Conservation (phyloP, 2,113 vertebrate species). For the Chiloscyllium plagiosum region DNA sequence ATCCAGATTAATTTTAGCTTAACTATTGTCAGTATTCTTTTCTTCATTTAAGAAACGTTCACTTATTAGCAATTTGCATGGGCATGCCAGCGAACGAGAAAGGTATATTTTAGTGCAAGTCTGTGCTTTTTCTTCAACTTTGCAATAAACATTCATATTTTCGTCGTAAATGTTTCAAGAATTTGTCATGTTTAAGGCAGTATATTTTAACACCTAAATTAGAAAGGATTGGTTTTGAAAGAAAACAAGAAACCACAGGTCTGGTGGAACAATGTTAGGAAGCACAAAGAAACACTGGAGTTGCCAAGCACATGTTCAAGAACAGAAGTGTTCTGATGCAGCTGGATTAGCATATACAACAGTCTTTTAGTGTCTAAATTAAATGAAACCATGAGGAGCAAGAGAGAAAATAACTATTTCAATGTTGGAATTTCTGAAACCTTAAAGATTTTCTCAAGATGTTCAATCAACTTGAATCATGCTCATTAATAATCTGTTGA, state of each 20-base stretch:
- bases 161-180: background rate
- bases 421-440: background rate
- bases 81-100: background rate
- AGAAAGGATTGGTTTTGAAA: background rate
- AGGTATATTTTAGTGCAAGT: background rate
- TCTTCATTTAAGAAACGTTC: background rate
- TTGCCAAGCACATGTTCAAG: background rate
- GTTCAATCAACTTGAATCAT: background rate
- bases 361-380: background rate
- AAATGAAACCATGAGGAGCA: background rate
- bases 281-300: background rate
- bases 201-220: background rate
- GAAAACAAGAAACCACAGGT: background rate
- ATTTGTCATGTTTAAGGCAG: background rate
- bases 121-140: background rate
- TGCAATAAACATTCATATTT: background rate
- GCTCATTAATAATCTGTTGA: background rate
- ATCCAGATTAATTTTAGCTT: background rate
- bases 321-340: background rate
- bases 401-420: background rate
- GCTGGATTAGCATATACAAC: background rate
- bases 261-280: background rate
- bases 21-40: background rate
- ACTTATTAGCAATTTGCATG: background rate
- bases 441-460: background rate